Evolutionary conservation across 2,797 vertebrate species (phyloP), one percentile per base, ranked within the genome.

Genomic region (Hoplostethus atlanticus): DNA sequence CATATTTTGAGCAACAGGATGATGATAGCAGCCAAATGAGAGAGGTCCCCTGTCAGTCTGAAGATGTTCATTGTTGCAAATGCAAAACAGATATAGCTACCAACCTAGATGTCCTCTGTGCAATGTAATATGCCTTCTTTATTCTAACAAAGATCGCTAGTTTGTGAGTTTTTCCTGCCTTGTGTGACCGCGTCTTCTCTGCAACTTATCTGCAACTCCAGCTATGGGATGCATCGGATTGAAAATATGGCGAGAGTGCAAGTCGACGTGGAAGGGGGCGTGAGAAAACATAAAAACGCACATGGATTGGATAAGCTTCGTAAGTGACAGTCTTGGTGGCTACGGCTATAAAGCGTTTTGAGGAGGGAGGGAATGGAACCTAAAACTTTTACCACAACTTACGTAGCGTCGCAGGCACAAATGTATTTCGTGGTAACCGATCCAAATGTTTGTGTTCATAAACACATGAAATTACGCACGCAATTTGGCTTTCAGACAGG

Each of bases 1-100:
- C 98, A 98, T 91, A 99, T 98, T 93, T 99, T 99, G 40, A 98
- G 96, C 53, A 99, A 96, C 91, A 99, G 92, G 88, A 99, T 99
- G 91, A 99, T 97, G 93, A 99, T 98, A 79, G 97, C 97, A 87
- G 96, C 97, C 91, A 99, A 84, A 92, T 99, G 97, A 92, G 97
- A 99, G 83, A 99, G 91, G 89, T 99, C 98, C 81, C 97, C 97
- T 40, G 94, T 95, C 63, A 99, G 93, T 85, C 97, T 96, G 91
- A 98, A 99, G 87, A 99, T 30, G 91, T 99, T 98, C 97, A 98
- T 99, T 67, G 88, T 88, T 63, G 84, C 72, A 46, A 31, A 4
- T 46, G 3, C 53, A 25, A 1, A 6, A 52, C 31, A 30, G 11
- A 56, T 21, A 56, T n/a, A 7, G 36, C 17, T 36, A 17, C 2